These are phyloP conservation scores for Magallana angulata DNA, from an alignment of 1,140 invertebrate genomes.

Conservation along the genomic window DNA sequence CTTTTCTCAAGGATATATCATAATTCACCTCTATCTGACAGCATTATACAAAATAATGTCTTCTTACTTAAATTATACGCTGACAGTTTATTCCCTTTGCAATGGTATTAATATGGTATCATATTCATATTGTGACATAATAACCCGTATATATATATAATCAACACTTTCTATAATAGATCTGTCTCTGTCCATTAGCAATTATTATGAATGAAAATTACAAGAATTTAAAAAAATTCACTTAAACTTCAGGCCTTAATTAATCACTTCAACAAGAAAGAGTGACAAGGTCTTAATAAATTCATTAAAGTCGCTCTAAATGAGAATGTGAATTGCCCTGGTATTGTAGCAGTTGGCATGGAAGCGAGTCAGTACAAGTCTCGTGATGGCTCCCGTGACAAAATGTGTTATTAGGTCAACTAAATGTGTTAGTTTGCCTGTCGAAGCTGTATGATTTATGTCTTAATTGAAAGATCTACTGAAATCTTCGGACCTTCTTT, in stretches of 20 bases:
- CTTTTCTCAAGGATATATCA: neutral
- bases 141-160: neutral
- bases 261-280: too few species aligned
- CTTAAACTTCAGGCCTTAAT: neutral
- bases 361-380: constrained; percentile 1
- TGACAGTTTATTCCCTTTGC: too few species aligned
- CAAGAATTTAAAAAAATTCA: neutral
- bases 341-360: neutral
- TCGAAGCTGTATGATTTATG: constrained; percentile 3
- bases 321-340: neutral
- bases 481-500: neutral
- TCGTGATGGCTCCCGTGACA: neutral
- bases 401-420: neutral
- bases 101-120: too few species aligned
- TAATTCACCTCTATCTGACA: neutral
- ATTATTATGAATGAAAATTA: neutral
- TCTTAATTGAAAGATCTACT: neutral
- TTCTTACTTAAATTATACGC: too few species aligned
- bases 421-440: neutral
- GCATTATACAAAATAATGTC: neutral
- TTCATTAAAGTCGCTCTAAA: neutral
- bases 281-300: neutral
- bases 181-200: neutral
- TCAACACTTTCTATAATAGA: neutral
- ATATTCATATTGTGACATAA: neutral